These are phyloP conservation scores for Limnephilus rhombicus DNA, from an alignment of 2,888 invertebrate genomes.

Conservation along the genomic window DNA sequence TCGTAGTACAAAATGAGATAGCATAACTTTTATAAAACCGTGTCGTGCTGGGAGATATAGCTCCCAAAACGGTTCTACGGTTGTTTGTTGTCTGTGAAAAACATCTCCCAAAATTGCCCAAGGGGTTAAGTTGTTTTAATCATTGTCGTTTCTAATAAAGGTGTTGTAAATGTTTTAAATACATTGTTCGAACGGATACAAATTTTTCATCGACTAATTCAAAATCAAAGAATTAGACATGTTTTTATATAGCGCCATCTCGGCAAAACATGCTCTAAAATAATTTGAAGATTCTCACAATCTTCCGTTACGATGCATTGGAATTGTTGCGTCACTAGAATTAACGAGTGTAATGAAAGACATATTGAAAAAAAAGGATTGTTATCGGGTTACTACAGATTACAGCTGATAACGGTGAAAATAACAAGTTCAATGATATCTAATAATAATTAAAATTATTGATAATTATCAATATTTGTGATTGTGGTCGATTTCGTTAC, in stretches of 20 bases:
- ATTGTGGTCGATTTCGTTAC: not conserved
- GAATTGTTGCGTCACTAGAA: not conserved
- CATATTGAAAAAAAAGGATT: not conserved
- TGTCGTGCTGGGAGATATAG: no score
- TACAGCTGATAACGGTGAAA: not conserved
- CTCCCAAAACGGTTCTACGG: no score
- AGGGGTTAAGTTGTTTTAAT: no score
- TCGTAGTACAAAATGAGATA: no score
- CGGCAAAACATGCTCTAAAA: not conserved
- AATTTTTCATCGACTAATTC: no score
- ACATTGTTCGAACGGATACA: not conserved
- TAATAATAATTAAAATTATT: not conserved
- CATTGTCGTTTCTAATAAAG: not conserved
- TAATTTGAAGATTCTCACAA: not conserved
- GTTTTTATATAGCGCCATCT: not conserved
- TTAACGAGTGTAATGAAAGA: not conserved
- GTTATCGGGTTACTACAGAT: not conserved
- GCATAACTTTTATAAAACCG: no score
- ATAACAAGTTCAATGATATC: not conserved
- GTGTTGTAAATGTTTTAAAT: not conserved
- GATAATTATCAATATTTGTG: not conserved
- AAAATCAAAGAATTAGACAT: no score
- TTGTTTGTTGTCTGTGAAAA: no score
- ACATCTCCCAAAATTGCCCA: no score
- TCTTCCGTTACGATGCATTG: not conserved